A percentile compares a stretch with the other conserved stretches of the same genome.
phyloP scores from a whole-genome alignment of 2,113 vertebrate genomes.

The Ptyas mucosa region DNA sequence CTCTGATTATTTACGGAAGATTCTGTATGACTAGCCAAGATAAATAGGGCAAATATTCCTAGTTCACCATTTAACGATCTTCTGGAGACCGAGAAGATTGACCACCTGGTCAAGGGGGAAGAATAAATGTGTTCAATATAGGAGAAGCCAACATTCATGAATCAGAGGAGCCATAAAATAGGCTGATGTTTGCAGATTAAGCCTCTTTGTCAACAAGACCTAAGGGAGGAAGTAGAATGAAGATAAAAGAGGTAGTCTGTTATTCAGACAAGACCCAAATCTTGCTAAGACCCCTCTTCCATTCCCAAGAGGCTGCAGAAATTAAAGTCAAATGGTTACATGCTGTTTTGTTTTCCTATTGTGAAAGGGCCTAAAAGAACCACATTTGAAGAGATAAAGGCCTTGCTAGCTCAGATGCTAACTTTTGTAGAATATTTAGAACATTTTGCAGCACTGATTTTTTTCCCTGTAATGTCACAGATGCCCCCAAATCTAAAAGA shows the following conservation, averaged over 20 bases:
- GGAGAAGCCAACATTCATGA: background rate
- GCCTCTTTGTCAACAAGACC: background rate
- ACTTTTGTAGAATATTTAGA: background rate
- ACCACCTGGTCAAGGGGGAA: background rate
- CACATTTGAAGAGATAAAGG: background rate
- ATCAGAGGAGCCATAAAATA: background rate
- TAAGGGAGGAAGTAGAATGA: background rate
- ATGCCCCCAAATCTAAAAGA: background rate
- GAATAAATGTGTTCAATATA: background rate
- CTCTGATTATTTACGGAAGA: background rate
- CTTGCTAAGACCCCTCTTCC: background rate
- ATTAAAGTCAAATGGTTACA: background rate
- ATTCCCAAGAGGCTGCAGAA: background rate
- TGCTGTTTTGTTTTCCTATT: background rate
- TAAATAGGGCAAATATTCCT: background rate
- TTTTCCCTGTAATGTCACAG: background rate
- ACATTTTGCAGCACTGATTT: background rate
- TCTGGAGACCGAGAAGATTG: background rate
- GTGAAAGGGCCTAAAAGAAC: background rate
- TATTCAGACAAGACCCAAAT: background rate
- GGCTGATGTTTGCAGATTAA: background rate
- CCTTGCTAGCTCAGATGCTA: background rate
- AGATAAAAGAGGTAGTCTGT: background rate
- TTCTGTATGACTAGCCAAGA: background rate
- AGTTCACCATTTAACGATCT: background rate